Evolutionary conservation across 2,888 invertebrate species (phyloP), one percentile per base, ranked within the genome.

Genomic region (Philopedon plagiatum): DNA sequence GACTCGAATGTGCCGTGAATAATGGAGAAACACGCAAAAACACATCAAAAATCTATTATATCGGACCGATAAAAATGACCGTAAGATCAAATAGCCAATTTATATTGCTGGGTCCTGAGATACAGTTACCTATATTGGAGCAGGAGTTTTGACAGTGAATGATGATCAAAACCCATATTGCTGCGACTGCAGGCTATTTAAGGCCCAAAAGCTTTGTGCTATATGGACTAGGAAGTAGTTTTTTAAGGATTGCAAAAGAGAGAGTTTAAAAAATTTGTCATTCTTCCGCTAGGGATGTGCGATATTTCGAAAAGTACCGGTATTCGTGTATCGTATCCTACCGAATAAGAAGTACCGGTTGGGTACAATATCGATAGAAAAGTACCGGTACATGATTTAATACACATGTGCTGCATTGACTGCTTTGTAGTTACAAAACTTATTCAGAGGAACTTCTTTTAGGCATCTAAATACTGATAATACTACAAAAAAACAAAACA

Each of bases 31-130:
- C 77, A 76, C 75, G 77, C 76, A 76, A 75, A 77, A 79, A 79
- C 79, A 80, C 77, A 78, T 80, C 79, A 78, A 77, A 80, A 80
- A 80, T 80, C 80, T 80, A 79, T 80, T 80, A 81, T 77, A 75
- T 73, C 71, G 75, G 80, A 80, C 79, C 78, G 80, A 79, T 81
- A 81, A 81, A 81, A 81, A 80, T 81, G 79, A 77, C 76, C 75
- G 77, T 44, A 21, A 80, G 81, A 81, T 81, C 81, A 81, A 81
- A 80, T 80, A 78, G 80, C 78, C 80, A 81, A 81, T 81, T 81
- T 81, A 81, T 81, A 81, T 80, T 76, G 74, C 73, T 67, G 74
- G 67, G 70, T 76, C 74, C 76, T 75, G 69, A 76, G 78, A 80
- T 79, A 81, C 78, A 78, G 79, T 79, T 80, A 78, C 79, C 46